Base-by-base conservation (phyloP, 1,140 invertebrate genomes). In the Chironomus tepperi region DNA sequence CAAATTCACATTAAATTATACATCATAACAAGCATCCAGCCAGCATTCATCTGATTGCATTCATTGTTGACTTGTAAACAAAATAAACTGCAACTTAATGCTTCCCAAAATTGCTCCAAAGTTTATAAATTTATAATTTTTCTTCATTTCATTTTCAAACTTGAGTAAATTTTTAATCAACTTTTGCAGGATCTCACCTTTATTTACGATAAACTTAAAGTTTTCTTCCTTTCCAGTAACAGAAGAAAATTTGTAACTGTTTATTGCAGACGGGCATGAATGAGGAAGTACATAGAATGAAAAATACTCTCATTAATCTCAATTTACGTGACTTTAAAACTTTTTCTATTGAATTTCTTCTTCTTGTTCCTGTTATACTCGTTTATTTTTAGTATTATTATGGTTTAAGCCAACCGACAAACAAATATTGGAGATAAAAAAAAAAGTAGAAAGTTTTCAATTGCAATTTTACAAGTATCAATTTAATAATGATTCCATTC, bases 401-500 rank as follows among this genome's bases (percentile, higher is more conserved):
- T 34, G 24, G 24, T 34, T 34, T 34, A 34, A 34, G 24, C 24
- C 24, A 34, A 34, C 24, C 24, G 24, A 34, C 24, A 34, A 34
- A 34, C 24, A 34, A 34, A 34, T 34, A 34, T 34, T 5, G 24
- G n/a, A n/a, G n/a, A n/a, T n/a, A n/a, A 47, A 8, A 47, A 3
- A 15, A 47, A 15, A 15, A 57, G 47, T n/a, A 57, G n/a, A 5
- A n/a, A n/a, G 12, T 57, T 57, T n/a, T 57, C 47, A 57, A 57
- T 57, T 57, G 47, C 47, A 57, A 57, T 57, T 57, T 57, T 57
- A 57, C 47, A 57, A 57, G 47, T 57, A 57, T 57, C 47, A 57
- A 57, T 57, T 57, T 57, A 57, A 57, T 57, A 57, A 57, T 57
- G 47, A 57, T 57, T 57, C n/a, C 47, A n/a, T 57, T 57, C 47